Evolutionary conservation across 2,113 vertebrate genomes (phyloP).

Genomic region (Triplophysa tibetana): DNA sequence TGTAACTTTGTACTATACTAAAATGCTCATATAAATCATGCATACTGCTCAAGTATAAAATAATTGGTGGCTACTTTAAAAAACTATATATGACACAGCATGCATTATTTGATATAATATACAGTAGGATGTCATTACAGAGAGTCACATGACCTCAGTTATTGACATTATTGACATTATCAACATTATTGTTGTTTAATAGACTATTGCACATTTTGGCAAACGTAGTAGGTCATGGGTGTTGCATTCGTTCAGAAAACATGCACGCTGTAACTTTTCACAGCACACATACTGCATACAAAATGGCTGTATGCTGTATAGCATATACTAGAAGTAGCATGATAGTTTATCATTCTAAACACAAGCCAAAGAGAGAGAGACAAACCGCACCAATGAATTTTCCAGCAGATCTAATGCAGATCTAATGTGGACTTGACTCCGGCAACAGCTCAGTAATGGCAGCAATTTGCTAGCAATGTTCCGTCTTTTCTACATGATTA

Average conservation of each 20-base stretch:
- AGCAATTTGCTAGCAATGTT: constrained; percentile 56
- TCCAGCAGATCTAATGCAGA: constrained; percentile 39
- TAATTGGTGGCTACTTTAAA: too few species aligned
- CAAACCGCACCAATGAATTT: constrained; percentile 36
- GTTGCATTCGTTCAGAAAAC: background rate
- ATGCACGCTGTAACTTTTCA: background rate
- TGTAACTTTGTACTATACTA: too few species aligned
- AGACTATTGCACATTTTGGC: background rate
- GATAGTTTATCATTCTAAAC: background rate
- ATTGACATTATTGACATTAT: too few species aligned
- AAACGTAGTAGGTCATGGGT: background rate
- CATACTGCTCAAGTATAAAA: too few species aligned
- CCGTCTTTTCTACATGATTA: constrained; percentile 53
- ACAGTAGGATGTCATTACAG: too few species aligned
- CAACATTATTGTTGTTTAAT: background rate
- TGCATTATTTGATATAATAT: too few species aligned
- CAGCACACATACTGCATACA: background rate
- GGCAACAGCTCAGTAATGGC: constrained; percentile 40
- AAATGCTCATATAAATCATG: too few species aligned
- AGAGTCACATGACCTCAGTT: too few species aligned
- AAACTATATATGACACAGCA: too few species aligned
- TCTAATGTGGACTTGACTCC: constrained; percentile 41
- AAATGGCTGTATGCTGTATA: background rate
- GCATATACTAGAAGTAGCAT: background rate
- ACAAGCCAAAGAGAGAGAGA: constrained; percentile 16